These are phyloP conservation scores for Lochmaea capreae DNA, from an alignment of 2,888 invertebrate genomes.

Conservation along the genomic window DNA sequence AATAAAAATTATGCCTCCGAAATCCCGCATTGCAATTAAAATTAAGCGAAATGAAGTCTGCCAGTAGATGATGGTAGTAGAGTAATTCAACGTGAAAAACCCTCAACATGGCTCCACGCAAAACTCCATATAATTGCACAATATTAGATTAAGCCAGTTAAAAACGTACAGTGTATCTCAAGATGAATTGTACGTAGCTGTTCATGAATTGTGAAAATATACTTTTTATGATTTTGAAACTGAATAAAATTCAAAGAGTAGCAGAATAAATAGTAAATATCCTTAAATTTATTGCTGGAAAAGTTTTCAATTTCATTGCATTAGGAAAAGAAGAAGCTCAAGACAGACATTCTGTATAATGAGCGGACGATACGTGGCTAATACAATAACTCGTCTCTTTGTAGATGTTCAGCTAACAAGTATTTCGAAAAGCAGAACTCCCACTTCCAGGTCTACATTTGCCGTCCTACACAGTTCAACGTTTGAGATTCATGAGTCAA, in stretches of 20 bases:
- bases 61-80: neutral
- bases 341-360: neutral
- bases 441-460: constrained; percentile 48
- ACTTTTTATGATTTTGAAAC: constrained; percentile 16
- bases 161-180: constrained; percentile 31
- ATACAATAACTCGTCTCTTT: constrained; percentile 48
- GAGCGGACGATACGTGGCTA: constrained; percentile 47
- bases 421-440: too few species aligned
- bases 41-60: constrained; percentile 25
- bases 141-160: constrained; percentile 19
- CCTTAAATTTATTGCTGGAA: too few species aligned
- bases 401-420: constrained; percentile 43
- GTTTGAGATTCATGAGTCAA: constrained; percentile 63
- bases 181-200: neutral
- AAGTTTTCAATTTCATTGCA: too few species aligned
- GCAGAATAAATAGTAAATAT: too few species aligned
- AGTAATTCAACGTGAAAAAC: neutral
- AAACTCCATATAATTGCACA: neutral
- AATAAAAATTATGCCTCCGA: constrained; percentile 31
- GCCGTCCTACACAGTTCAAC: constrained; percentile 5
- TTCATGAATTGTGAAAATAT: too few species aligned
- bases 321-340: too few species aligned
- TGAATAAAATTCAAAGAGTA: too few species aligned
- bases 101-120: neutral
- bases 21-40: constrained; percentile 41